phyloP scores from a whole-genome alignment of 2,888 invertebrate genomes.

The Scelioninae gen. 2 region DNA sequence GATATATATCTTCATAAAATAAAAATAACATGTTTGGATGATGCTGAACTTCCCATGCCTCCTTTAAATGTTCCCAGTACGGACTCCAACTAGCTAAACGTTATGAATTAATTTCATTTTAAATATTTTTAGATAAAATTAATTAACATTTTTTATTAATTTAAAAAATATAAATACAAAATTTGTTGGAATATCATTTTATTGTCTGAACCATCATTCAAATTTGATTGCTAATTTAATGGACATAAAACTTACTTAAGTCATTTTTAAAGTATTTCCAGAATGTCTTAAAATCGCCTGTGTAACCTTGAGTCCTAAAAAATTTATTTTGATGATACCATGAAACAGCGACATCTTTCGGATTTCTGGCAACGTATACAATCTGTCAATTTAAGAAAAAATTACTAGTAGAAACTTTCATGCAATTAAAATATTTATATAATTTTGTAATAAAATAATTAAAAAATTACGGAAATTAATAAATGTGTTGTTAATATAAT shows the following conservation, averaged over 20 bases:
- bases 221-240: too few species aligned
- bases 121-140: too few species aligned
- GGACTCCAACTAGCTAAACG: conserved; percentile 84
- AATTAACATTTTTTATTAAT: too few species aligned
- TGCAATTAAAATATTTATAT: too few species aligned
- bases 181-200: too few species aligned
- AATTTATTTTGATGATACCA: conserved; percentile 67
- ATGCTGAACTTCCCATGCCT: conserved; percentile 83
- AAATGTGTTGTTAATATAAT: too few species aligned
- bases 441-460: too few species aligned
- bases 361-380: conserved; percentile 71
- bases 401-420: too few species aligned
- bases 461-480: too few species aligned
- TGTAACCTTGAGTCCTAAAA: conserved; percentile 65
- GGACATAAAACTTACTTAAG: conserved; percentile 66
- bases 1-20: conserved; percentile 80
- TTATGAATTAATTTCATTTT: too few species aligned
- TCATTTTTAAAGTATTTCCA: conserved; percentile 67
- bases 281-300: conserved; percentile 65
- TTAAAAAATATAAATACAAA: too few species aligned
- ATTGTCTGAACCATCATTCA: too few species aligned
- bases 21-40: conserved; percentile 84
- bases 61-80: conserved; percentile 86
- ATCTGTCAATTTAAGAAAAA: conserved; percentile 59
- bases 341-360: conserved; percentile 70